phyloP scores from a whole-genome alignment of 2,888 invertebrate genomes.

The Hedychridium roseum region DNA sequence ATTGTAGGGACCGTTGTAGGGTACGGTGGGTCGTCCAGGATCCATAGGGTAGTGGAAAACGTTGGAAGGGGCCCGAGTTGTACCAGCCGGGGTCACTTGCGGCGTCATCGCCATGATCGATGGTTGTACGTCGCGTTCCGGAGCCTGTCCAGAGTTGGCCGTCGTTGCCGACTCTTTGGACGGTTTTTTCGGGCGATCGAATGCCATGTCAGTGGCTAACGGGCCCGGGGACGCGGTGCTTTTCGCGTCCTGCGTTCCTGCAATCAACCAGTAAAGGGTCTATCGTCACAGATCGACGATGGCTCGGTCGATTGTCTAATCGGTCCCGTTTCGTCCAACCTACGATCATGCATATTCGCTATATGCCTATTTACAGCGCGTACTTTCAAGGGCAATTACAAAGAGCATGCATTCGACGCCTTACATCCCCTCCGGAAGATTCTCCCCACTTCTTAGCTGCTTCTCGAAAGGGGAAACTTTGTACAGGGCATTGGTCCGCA shows the following conservation, averaged over 20 bases:
- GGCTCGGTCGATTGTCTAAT: no score
- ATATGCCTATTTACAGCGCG: no score
- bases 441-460: no score
- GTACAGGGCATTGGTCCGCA: no score
- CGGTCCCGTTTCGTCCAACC: no score
- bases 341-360: no score
- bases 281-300: constrained; percentile 39
- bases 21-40: constrained; percentile 54
- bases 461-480: no score
- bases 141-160: constrained; percentile 37
- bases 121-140: constrained; percentile 27
- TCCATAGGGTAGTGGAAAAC: constrained; percentile 58
- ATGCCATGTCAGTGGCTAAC: constrained; percentile 41
- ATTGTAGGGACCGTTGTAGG: constrained; percentile 64
- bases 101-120: not conserved
- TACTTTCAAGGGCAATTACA: no score
- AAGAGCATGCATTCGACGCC: no score
- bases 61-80: no score
- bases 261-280: constrained; percentile 51
- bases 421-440: no score
- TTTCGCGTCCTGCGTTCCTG: constrained; percentile 60
- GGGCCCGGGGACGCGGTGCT: constrained; percentile 50
- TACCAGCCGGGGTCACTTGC: constrained; percentile 14
- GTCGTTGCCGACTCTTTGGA: constrained; percentile 47
- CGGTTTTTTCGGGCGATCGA: constrained; percentile 41